phyloP scores from a whole-genome alignment of 2,888 invertebrate genomes.

The Poecilobothrus nobilitatus region DNA sequence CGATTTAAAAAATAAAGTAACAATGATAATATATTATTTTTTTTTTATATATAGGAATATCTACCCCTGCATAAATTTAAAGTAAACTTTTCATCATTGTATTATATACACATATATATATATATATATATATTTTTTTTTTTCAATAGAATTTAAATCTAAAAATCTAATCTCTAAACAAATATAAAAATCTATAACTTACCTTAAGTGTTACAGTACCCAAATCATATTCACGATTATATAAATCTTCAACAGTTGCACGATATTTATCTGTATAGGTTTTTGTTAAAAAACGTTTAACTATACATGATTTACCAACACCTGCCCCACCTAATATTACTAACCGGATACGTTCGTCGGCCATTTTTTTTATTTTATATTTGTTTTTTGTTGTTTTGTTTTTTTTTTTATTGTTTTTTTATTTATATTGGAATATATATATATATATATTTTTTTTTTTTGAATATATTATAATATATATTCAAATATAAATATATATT shows the following conservation, averaged over 20 bases:
- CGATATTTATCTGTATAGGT: conserved; percentile 72
- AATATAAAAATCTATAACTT: conserved; percentile 25
- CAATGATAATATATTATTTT: too few species aligned
- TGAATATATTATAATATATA: background rate
- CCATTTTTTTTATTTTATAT: conserved; percentile 43
- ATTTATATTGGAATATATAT: background rate
- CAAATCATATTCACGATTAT: conserved; percentile 73
- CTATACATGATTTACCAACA: conserved; percentile 78
- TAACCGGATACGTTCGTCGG: conserved; percentile 71
- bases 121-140: too few species aligned
- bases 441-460: background rate
- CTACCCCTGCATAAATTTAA: too few species aligned
- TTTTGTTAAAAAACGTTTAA: conserved; percentile 70
- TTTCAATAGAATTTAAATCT: too few species aligned
- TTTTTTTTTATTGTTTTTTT: conserved; percentile 29
- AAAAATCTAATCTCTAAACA: too few species aligned
- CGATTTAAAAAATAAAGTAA: too few species aligned
- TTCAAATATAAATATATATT: background rate
- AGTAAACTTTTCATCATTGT: too few species aligned
- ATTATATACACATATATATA: too few species aligned
- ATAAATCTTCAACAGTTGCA: conserved; percentile 81
- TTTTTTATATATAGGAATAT: too few species aligned
- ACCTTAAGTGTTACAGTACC: conserved; percentile 68
- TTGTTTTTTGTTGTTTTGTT: too few species aligned
- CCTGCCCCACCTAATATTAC: conserved; percentile 74